A percentile compares a stretch with the other conserved stretches of the same genome.
Conservation (phyloP, 2,888 invertebrate genomes). For the Cerceris ruficornis region DNA sequence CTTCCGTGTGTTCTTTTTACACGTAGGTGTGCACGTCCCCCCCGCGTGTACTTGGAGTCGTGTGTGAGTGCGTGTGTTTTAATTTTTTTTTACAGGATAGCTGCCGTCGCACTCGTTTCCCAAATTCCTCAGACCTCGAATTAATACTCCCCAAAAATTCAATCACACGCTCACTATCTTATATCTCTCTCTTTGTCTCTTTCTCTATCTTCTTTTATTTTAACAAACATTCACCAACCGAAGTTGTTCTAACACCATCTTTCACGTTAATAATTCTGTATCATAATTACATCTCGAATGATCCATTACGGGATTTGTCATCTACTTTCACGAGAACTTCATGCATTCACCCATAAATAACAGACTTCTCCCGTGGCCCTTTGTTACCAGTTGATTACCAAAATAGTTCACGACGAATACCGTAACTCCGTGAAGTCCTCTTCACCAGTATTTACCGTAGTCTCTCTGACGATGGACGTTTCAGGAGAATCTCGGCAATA, state of each 20-base stretch:
- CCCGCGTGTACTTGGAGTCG: constrained; percentile 11
- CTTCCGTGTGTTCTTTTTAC: constrained; percentile 7
- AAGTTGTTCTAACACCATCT: not conserved
- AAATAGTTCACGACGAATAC: not conserved
- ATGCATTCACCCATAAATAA: not conserved
- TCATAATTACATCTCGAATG: not conserved
- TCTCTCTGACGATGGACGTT: constrained; percentile 72
- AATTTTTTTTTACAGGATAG: constrained; percentile 77
- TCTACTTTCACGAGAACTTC: not conserved
- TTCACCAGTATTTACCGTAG: constrained; percentile 8
- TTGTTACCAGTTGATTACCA: not conserved
- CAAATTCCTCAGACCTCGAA: constrained; percentile 51
- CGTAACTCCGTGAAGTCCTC: no score
- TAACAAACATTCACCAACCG: not conserved
- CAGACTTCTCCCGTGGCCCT: not conserved
- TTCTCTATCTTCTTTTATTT: no score
- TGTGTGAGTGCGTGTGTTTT: constrained; percentile 60
- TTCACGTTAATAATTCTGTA: not conserved
- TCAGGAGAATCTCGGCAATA: constrained; percentile 88
- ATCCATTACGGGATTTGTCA: not conserved
- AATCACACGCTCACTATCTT: constrained; percentile 39
- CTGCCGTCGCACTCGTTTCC: constrained; percentile 81
- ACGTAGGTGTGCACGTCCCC: not conserved
- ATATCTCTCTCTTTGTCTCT: not conserved
- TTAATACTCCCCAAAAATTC: constrained; percentile 27